These are phyloP conservation scores for Morpho helenor DNA, from an alignment of 2,888 invertebrate species.

Conservation along the genomic window DNA sequence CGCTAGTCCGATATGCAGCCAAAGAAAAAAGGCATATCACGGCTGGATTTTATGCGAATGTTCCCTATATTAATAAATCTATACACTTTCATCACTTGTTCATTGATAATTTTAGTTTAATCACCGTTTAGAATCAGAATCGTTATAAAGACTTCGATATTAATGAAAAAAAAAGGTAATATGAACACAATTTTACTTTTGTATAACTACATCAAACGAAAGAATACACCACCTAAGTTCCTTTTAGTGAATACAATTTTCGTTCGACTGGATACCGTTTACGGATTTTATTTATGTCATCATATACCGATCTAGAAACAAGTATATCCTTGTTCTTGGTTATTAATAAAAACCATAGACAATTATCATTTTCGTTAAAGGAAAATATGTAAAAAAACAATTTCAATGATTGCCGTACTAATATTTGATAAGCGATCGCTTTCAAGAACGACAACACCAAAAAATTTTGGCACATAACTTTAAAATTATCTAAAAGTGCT, in stretches of 20 bases:
- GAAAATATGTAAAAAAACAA: not conserved
- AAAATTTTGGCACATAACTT: slow-evolving; percentile 8
- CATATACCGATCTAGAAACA: not conserved
- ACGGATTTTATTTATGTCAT: not conserved
- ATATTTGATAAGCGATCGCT: slow-evolving; percentile 1
- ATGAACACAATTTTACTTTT: slow-evolving; percentile 10
- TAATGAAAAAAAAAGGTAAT: slow-evolving; percentile 12
- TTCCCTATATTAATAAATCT: too few species aligned
- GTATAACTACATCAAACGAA: not conserved
- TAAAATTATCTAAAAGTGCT: slow-evolving; percentile 17
- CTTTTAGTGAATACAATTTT: not conserved
- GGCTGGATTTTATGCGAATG: too few species aligned
- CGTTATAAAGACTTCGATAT: slow-evolving; percentile 19
- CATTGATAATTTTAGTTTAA: too few species aligned
- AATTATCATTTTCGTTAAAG: not conserved
- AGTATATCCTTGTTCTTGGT: too few species aligned
- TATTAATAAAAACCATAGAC: too few species aligned
- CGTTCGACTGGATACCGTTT: slow-evolving; percentile 3
- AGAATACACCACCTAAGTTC: too few species aligned
- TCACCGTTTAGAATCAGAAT: too few species aligned
- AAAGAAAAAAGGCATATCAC: too few species aligned
- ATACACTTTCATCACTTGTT: too few species aligned
- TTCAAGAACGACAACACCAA: slow-evolving; percentile 9
- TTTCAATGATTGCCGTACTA: not conserved
- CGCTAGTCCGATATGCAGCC: too few species aligned